phyloP scores from a whole-genome alignment of 2,113 vertebrate genomes.

The Clinocottus analis region DNA sequence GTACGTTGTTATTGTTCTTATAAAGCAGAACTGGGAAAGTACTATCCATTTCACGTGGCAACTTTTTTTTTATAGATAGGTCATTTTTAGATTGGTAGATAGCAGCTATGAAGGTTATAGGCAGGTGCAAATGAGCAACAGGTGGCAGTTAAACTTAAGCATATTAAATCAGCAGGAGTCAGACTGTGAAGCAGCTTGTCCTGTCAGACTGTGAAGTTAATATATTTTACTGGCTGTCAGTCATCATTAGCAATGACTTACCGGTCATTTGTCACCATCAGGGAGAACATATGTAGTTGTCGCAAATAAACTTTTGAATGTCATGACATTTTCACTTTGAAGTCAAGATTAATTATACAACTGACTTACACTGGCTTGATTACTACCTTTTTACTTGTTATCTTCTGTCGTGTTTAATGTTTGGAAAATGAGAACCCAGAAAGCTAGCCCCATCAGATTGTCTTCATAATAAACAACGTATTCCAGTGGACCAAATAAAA shows the following conservation, averaged over 20 bases:
- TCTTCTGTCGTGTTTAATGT: neutral
- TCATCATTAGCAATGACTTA: conserved; percentile 15
- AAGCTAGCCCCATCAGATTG: neutral
- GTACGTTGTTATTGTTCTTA: conserved; percentile 3
- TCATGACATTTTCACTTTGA: neutral
- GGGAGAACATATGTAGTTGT: neutral
- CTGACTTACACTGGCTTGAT: neutral
- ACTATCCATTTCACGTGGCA: neutral
- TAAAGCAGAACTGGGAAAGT: neutral
- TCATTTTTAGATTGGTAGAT: neutral
- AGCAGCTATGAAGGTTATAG: neutral
- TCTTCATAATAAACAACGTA: neutral
- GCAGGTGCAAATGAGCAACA: neutral
- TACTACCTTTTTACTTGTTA: neutral
- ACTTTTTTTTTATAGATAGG: neutral
- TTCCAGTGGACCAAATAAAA: too few species aligned
- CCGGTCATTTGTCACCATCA: neutral
- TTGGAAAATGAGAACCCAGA: neutral
- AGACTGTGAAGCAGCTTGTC: neutral
- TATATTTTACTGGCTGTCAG: conserved; percentile 14
- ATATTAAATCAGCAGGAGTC: neutral
- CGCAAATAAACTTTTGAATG: neutral
- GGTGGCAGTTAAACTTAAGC: neutral
- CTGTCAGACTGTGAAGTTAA: neutral
- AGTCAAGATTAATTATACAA: neutral